phyloP scores from a whole-genome alignment of 1,140 invertebrate species.

The Thaumatotibia leucotreta region DNA sequence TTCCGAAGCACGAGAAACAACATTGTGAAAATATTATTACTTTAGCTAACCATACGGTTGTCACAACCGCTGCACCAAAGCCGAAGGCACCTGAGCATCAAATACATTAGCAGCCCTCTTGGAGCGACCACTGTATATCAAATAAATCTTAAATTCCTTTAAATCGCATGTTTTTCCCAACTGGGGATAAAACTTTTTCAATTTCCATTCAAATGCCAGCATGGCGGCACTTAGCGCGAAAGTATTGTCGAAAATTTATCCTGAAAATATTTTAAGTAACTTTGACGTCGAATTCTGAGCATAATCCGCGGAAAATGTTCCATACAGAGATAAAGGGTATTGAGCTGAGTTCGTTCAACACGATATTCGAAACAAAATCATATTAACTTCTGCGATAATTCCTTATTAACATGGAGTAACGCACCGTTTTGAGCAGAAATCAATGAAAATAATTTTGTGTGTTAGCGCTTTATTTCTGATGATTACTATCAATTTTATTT shows the following conservation, averaged over 20 bases:
- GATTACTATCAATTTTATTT: no score
- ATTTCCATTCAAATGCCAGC: conserved; percentile 58
- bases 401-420: no score
- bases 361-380: background rate
- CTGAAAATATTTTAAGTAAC: conserved; percentile 9
- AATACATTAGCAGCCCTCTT: background rate
- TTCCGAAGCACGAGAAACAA: no score
- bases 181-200: conserved; percentile 60
- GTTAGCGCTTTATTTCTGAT: no score
- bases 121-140: background rate
- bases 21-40: no score
- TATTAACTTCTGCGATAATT: no score
- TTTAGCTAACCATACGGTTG: no score
- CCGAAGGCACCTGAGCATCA: background rate
- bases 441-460: no score
- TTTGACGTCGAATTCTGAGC: background rate
- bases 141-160: conserved; percentile 31
- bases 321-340: background rate
- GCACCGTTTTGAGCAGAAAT: no score
- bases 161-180: conserved; percentile 49
- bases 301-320: background rate
- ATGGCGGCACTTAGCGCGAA: conserved; percentile 49
- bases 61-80: background rate
- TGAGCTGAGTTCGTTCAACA: background rate
- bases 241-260: conserved; percentile 36